Percentiles rank a stretch among this genome's conserved stretches.
These are phyloP conservation scores for cattle (Bos taurus) DNA, from an alignment of 2,113 vertebrate genomes.

Conservation along the genomic window ARS-UCD2.0 NC_037348.1:38917001-38917500, in stretches of 20 bases:
- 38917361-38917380: background rate
- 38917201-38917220: slow-evolving; percentile 30
- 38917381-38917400: background rate
- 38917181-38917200: background rate
- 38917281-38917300: background rate
- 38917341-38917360: background rate
- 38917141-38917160: background rate
- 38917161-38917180: background rate
- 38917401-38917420: background rate
- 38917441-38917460: background rate
- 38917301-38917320: background rate
- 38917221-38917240: background rate
- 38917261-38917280: background rate
- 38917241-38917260: slow-evolving; percentile 15
- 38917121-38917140: background rate
- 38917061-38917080: background rate
- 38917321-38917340: background rate
- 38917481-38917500: background rate
- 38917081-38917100: background rate
- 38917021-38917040: background rate
- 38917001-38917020: background rate
- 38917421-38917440: background rate
- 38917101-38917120: background rate
- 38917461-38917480: background rate
- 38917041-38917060: background rate